Evolutionary conservation across 2,113 vertebrate genomes (phyloP).

Genomic region (Acrocephalus arundinaceus): DNA sequence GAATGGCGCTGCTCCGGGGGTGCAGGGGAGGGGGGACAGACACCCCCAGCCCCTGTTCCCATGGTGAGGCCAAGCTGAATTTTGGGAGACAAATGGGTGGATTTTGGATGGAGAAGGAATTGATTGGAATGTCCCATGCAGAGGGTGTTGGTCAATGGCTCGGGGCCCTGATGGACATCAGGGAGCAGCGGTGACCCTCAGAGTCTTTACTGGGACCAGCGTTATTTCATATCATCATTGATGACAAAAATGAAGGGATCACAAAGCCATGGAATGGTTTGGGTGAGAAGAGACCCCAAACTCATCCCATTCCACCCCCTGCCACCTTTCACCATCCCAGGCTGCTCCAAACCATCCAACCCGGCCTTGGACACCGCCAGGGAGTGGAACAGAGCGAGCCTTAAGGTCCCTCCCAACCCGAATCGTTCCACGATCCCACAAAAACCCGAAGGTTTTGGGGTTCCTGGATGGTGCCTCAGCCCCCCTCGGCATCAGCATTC

Average conservation of each 20-base stretch:
- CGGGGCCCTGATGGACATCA: background rate
- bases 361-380: background rate
- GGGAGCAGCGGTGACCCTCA: background rate
- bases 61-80: rapidly evolving
- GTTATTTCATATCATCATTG: rapidly evolving
- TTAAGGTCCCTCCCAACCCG: too few species aligned
- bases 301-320: background rate
- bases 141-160: background rate
- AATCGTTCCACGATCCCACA: background rate
- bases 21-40: background rate
- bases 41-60: background rate
- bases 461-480: background rate
- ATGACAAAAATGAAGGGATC: background rate
- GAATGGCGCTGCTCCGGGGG: background rate
- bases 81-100: background rate
- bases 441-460: background rate
- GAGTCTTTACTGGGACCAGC: too few species aligned
- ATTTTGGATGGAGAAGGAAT: background rate
- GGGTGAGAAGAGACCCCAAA: background rate
- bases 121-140: background rate
- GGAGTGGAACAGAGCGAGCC: background rate
- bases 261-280: rapidly evolving
- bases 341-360: background rate
- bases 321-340: background rate
- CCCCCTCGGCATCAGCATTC: background rate